Evolutionary conservation across 2,888 invertebrate species (phyloP), one percentile per base, ranked within the genome.

Genomic region (Theristus sp.): DNA sequence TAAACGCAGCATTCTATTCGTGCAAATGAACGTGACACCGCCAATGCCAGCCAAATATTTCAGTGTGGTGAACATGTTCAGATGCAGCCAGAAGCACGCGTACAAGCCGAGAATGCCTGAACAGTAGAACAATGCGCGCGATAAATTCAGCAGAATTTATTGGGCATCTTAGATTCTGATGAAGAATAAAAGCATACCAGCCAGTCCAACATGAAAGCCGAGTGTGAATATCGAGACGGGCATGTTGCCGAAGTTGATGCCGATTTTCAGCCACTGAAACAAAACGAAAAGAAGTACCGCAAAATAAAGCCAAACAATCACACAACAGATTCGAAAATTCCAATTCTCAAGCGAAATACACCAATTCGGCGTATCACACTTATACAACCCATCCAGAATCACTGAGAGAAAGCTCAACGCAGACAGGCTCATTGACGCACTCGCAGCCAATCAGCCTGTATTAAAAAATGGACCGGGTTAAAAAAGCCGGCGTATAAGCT

Each of bases 1-100:
- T 10, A 64, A 58, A 54, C 71, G 66, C 26, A 98, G 81, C 74
- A 96, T 81, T 66, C 87, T 84, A 75, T 93, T 91, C 1, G 96
- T 96, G 63, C 86, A 83, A 49, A 96, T 81, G 81, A 96, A 94
- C 61, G 94, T 93, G 66, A 91, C 81, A 49, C 85, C 79, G 61
- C 84, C 90, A 61, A 96, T 80, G 62, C 87, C 83, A 66, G 86
- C 79, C 69, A 98, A 81, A 79, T 88, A 89, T 68, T 89, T 85
- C 69, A 91, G 79, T 25, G 96, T 93, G 66, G 85, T 84, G 80
- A 98, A 98, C 96, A 98, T 98, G 72, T 89, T 84, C 68, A 96
- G 80, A 73, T 84, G 81, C 67, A 90, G 77, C 93, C 94, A 98
- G 79, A 98, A 90, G 69, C 86, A 76, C 60, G 82, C 84, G 79